A percentile compares a stretch with the other conserved stretches of the same genome.
These are phyloP conservation scores for Metaphire vulgaris DNA, from an alignment of 1,140 invertebrate genomes.

Conservation along the genomic window DNA sequence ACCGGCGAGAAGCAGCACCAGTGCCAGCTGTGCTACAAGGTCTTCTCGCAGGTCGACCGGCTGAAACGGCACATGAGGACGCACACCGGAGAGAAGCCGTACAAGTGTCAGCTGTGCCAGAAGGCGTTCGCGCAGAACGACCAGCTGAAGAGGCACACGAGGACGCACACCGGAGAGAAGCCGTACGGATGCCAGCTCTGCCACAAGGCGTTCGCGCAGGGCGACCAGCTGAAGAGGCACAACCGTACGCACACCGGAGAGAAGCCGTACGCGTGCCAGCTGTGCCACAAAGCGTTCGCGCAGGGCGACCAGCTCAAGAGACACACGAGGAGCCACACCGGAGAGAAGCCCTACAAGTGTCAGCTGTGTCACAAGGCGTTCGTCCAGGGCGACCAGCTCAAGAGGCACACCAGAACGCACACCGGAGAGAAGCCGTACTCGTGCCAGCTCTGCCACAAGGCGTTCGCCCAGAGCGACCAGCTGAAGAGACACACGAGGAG, in stretches of 20 bases:
- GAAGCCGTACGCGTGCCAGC: slow-evolving; percentile 90
- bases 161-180: slow-evolving; percentile 72
- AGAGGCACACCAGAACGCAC: slow-evolving; percentile 85
- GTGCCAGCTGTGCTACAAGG: too few relatives aligned
- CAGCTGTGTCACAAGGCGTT: slow-evolving; percentile 58
- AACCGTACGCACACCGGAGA: slow-evolving; percentile 90
- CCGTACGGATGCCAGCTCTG: slow-evolving; percentile 52
- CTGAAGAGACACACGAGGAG: slow-evolving; percentile 5
- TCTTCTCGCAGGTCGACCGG: too few relatives aligned
- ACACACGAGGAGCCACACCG: slow-evolving; percentile 90
- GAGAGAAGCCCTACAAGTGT: slow-evolving; percentile 48
- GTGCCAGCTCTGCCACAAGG: background rate
- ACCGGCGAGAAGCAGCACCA: too few relatives aligned
- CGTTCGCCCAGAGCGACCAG: slow-evolving; percentile 2
- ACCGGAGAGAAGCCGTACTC: background rate
- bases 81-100: too few relatives aligned
- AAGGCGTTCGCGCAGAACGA: too few relatives aligned
- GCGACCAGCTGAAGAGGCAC: slow-evolving; percentile 75
- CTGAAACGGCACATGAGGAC: slow-evolving; percentile 84
- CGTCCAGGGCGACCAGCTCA: slow-evolving; percentile 83
- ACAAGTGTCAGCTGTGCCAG: too few relatives aligned
- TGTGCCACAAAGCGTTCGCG: slow-evolving; percentile 89
- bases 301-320: slow-evolving; percentile 85
- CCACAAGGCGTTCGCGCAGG: slow-evolving; percentile 69
- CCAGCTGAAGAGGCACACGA: slow-evolving; percentile 88